Evolutionary conservation across 2,888 invertebrate genomes (phyloP).

Genomic region (Caenorhabditis zanzibari): DNA sequence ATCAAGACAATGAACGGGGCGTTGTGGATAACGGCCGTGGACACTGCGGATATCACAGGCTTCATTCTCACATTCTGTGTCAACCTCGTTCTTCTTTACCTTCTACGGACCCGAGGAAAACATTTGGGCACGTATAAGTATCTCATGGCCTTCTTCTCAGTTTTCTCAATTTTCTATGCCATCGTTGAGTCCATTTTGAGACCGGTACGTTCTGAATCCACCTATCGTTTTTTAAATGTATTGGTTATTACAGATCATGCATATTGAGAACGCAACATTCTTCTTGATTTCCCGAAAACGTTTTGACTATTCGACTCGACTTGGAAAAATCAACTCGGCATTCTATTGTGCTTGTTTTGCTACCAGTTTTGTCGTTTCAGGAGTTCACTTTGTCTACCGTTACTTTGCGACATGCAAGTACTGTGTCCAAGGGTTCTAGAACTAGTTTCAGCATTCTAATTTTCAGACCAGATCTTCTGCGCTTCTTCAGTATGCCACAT

Average conservation of each 20-base stretch:
- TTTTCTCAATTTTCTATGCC: conserved; percentile 53
- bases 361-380: conserved; percentile 43
- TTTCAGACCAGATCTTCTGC: conserved; percentile 30
- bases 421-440: neutral
- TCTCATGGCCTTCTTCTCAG: conserved; percentile 51
- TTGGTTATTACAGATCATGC: conserved; percentile 43
- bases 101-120: conserved; percentile 36
- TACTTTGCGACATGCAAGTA: conserved; percentile 52
- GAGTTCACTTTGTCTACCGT: conserved; percentile 51
- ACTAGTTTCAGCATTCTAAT: neutral
- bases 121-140: conserved; percentile 55
- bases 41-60: conserved; percentile 46
- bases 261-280: conserved; percentile 55
- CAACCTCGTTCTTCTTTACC: conserved; percentile 35
- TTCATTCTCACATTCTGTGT: conserved; percentile 50
- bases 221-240: no score
- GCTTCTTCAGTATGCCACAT: conserved; percentile 31
- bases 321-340: conserved; percentile 57
- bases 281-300: conserved; percentile 54
- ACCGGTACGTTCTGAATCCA: conserved; percentile 13
- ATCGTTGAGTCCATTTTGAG: conserved; percentile 48
- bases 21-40: conserved; percentile 40
- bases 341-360: conserved; percentile 54
- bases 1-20: conserved; percentile 24
- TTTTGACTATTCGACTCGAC: conserved; percentile 35